Evolutionary conservation across 2,888 invertebrate species (phyloP), one percentile per base, ranked within the genome.

Genomic region (Sussaba pulchella): DNA sequence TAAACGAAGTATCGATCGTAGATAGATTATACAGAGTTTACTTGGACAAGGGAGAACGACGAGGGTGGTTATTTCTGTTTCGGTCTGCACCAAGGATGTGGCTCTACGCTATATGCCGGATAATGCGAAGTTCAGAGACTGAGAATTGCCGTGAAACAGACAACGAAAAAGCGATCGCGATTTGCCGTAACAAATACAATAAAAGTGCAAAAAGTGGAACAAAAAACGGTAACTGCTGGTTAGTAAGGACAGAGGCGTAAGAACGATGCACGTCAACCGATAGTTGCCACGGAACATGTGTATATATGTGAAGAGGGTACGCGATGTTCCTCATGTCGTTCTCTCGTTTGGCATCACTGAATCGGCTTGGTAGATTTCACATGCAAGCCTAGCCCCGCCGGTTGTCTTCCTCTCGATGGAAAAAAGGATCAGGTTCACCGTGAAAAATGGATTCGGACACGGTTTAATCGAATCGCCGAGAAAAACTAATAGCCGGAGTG

Each of bases 121-220:
- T 89, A 88, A 89, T 88, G 86, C 86, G 86, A 87, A 86, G 87
- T 88, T 87, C 87, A 87, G 87, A 84, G 84, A 88, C 89, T 86
- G 85, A 87, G 86, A 85, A 83, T 43, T 75, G 84, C 83, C 52
- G 82, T 82, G 80, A 78, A 78, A 74, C 63, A 54, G 80, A 61
- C 47, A 82, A 81, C 70, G 71, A 66, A 54, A 69, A 81, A 70
- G 84, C 64, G 82, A 83, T 79, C 82, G 81, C 70, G 69, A 69
- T 82, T 84, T 78, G 84, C 83, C 78, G 79, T 79, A 77, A 82
- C 83, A 83, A 70, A 73, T 70, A 50, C 61, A 72, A 78, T 84
- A 73, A 79, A 77, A 39, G 10, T 39, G 85, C 83, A 83, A 75
- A 84, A 75, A 83, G 81, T 83, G 83, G 82, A 84, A 85, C 78